Evolutionary conservation across 1,140 invertebrate species (phyloP).

Genomic region (Rhyzopertha dominica): DNA sequence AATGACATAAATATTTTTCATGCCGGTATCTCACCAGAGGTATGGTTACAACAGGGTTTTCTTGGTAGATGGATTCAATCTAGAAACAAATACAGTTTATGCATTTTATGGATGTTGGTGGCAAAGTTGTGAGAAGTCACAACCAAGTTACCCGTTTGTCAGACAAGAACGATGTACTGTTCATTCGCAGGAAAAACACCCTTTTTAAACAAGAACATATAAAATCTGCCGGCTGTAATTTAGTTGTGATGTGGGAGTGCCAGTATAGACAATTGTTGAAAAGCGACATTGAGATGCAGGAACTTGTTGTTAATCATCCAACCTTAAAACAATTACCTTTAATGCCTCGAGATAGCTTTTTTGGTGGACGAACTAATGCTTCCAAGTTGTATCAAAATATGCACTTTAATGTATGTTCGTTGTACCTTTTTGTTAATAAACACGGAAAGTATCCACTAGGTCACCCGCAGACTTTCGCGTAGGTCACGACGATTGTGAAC

Average conservation of each 20-base stretch:
- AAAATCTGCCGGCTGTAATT: not conserved
- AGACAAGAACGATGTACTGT: conserved; percentile 1
- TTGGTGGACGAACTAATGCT: conserved; percentile 9
- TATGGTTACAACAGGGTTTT: not conserved
- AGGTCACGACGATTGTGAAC: conserved; percentile 1
- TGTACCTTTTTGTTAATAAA: conserved; percentile 11
- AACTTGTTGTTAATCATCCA: not conserved
- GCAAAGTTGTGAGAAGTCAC: conserved; percentile 4
- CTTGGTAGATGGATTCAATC: conserved; percentile 12
- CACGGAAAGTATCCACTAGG: conserved; percentile 8
- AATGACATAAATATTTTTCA: too few relatives aligned
- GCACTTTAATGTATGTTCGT: conserved; percentile 8
- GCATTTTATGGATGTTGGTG: conserved; percentile 14
- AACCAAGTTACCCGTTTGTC: not conserved
- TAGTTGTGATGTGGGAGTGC: conserved; percentile 13
- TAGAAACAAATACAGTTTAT: conserved; percentile 1
- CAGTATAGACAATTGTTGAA: conserved; percentile 5
- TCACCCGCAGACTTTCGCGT: conserved; percentile 6
- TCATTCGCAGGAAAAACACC: conserved; percentile 1
- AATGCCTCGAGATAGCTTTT: conserved; percentile 11
- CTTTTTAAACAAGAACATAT: not conserved
- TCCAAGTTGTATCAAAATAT: conserved; percentile 6
- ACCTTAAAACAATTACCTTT: not conserved
- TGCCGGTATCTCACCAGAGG: conserved; percentile 2
- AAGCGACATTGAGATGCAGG: conserved; percentile 4